Evolutionary conservation across 2,888 invertebrate species (phyloP), one percentile per base, ranked within the genome.

Genomic region (Alviniconcha strummeri): DNA sequence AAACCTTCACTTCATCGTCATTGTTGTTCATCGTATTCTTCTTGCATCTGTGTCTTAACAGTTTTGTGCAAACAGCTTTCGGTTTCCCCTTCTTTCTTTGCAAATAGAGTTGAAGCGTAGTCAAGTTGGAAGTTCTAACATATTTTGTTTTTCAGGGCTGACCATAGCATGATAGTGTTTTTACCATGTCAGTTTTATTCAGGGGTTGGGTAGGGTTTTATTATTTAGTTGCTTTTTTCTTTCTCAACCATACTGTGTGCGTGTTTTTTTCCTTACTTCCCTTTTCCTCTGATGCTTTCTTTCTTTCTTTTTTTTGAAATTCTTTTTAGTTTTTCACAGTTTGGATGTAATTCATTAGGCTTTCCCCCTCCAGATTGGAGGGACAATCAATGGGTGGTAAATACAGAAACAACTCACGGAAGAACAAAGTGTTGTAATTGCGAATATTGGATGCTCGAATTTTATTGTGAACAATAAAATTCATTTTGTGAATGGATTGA

Each of bases 381-480:
- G 57, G 13, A 77, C 5, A 57, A 17, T 57, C 77, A 57, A 54
- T 77, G 77, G 57, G 77, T 54, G 15, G 5, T 54, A 57, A 19
- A 57, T n/a, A 57, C 7, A 56, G 76, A 17, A 54, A 74, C 15
- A 36, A 36, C 36, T 36, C 36, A 57, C 13, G 36, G 72, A 74
- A 81, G 74, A 74, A 74, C 57, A 81, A 74, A 80, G 19, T 74
- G 52, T 57, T 64, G 54, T 19, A 36, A 52, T 36, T 54, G 56
- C 17, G 55, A 75, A 64, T 57, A 71, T 64, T 75, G 75, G 57
- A 52, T 54, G 77, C 77, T 77, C 56, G 77, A 77, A 81, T 81
- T 81, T 81, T 75, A 81, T 81, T 81, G 54, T 36, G 72, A 64
- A 74, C 69, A 81, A 81, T 81, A 81, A 81, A 81, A 81, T 81